Percentiles rank a stretch among this genome's conserved stretches.
These are phyloP conservation scores for Barbus barbus DNA, from an alignment of 2,113 vertebrate species.

Conservation along the genomic window DNA sequence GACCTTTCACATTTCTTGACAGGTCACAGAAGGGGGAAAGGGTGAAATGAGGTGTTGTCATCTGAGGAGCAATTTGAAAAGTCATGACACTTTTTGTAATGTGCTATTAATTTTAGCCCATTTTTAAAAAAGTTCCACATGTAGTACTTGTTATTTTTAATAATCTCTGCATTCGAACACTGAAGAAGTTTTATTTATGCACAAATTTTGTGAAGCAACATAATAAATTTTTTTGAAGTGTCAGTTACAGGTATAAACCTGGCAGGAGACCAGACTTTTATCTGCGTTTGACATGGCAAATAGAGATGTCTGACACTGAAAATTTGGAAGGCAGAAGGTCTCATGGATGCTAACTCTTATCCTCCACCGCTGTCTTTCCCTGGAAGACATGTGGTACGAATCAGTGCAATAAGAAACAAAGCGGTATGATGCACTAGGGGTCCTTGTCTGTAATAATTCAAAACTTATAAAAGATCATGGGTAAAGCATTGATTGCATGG, in stretches of 20 bases:
- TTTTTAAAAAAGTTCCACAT: not conserved
- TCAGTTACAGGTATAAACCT: not conserved
- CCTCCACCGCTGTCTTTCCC: not conserved
- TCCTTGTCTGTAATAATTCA: conserved; percentile 48
- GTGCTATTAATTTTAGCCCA: not conserved
- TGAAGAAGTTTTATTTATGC: not conserved
- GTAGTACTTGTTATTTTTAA: not conserved
- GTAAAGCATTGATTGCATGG: conserved; percentile 31
- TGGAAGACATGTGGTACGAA: conserved; percentile 39
- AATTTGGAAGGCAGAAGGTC: conserved; percentile 17
- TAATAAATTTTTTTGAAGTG: conserved; percentile 25
- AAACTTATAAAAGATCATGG: conserved; percentile 38
- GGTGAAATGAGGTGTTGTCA: conserved; percentile 18
- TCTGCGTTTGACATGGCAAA: conserved; percentile 43
- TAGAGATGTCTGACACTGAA: conserved; percentile 20
- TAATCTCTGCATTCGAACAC: not conserved
- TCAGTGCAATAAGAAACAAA: conserved; percentile 39
- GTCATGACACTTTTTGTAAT: conserved; percentile 3
- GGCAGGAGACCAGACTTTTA: conserved; percentile 36
- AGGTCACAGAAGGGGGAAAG: conserved; percentile 23
- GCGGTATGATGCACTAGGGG: conserved; percentile 22
- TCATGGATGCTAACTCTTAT: conserved; percentile 4
- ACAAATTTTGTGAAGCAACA: not conserved
- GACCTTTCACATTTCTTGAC: conserved; percentile 35
- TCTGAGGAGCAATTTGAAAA: not conserved